Evolutionary conservation across 2,888 invertebrate genomes (phyloP), one percentile per base, ranked within the genome.

Genomic region (Cenopis cana): DNA sequence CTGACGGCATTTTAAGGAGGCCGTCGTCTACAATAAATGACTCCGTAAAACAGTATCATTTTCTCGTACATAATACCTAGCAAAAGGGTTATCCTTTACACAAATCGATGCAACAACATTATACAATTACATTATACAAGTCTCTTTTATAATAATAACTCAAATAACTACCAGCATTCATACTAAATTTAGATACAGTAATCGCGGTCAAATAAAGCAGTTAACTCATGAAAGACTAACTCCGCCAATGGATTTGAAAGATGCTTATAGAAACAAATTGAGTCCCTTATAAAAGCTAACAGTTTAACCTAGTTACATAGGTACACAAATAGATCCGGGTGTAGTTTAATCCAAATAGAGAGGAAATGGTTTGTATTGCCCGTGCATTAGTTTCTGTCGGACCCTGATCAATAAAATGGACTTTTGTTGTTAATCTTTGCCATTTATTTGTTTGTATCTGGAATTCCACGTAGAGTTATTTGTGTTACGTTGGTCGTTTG

Each of bases 281-380:
- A 29, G 6, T 20, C 29, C 14, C 17, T 20, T 59, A 70, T 65
- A 52, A 70, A 70, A 49, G 10, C 17, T 12, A 20, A 60, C 60
- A 65, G 46, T 54, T 70, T 60, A 70, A 60, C 46, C 59, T 46
- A 49, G 65, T 70, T 60, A 66, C 65, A 60, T 70, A 49, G 65
- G 66, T 60, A 66, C 65, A 60, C 66, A 54, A 66, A 70, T 65
- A 46, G 70, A 66, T 59, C 66, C 49, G 70, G 70, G 70, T 50
- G 61, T 70, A 70, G 65, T 65, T 65, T 65, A 55, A 69, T 70
- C 70, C 65, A 59, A 66, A 70, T 66, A 60, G 54, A 56, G 52
- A 50, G 61, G 59, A 54, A 67, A 67, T 61, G 71, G 49, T 67
- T 55, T 60, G 55, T 59, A 66, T 65, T 54, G 66, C 36, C 60